phyloP scores from a whole-genome alignment of 2,113 vertebrate genomes.

The Connochaetes taurinus region DNA sequence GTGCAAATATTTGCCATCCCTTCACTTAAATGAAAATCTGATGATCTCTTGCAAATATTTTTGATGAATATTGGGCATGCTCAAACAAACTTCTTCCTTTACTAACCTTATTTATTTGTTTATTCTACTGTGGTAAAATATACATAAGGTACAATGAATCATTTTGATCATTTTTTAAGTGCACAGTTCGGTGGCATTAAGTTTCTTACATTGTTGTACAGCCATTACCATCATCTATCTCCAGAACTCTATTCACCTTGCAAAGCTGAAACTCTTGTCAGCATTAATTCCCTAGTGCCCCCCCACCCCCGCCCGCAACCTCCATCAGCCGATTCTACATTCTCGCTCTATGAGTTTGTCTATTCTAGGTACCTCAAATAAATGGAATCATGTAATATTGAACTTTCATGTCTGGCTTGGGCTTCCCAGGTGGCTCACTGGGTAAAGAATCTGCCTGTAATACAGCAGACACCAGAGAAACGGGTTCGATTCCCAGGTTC shows the following conservation, averaged over 20 bases:
- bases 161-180: not conserved
- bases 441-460: not conserved
- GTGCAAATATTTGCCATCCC: not conserved
- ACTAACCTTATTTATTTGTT: not conserved
- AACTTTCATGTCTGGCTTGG: not conserved
- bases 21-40: not conserved
- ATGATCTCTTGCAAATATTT: not conserved
- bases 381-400: not conserved
- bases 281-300: not conserved
- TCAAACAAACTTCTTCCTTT: not conserved
- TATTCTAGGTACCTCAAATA: not conserved
- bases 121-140: not conserved
- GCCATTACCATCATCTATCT: not conserved
- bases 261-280: not conserved
- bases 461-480: not conserved
- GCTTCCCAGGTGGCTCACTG: not conserved
- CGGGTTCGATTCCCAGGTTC: fast-evolving
- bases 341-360: not conserved
- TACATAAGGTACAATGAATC: not conserved
- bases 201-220: not conserved
- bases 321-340: not conserved
- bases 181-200: not conserved
- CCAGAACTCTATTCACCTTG: not conserved
- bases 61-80: not conserved
- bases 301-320: too few species aligned